phyloP scores from a whole-genome alignment of 2,797 vertebrate genomes.

The Paramormyrops hopkinsi region DNA sequence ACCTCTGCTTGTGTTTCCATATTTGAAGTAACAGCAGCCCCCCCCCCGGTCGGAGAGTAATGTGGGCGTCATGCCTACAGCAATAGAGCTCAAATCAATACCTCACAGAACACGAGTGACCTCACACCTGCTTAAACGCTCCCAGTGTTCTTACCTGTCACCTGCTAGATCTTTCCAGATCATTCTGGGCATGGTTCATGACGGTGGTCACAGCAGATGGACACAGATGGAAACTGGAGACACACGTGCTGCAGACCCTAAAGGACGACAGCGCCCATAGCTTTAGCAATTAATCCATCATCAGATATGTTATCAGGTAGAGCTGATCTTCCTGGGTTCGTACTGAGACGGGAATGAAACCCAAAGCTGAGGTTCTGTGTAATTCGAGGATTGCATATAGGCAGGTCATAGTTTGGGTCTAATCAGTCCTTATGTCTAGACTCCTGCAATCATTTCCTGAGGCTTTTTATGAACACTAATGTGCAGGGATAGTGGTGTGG shows the following conservation, averaged over 20 bases:
- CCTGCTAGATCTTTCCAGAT: not conserved
- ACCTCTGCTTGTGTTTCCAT: not conserved
- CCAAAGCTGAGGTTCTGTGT: not conserved
- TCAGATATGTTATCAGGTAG: not conserved
- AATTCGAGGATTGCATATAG: not conserved
- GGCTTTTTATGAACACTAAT: not conserved
- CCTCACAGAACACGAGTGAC: not conserved
- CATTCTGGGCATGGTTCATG: not conserved
- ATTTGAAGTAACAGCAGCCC: not conserved
- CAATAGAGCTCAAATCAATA: not conserved
- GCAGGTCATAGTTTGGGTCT: not conserved
- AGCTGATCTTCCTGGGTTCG: not conserved
- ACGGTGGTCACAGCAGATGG: not conserved
- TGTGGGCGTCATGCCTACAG: not conserved
- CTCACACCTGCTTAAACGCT: not conserved
- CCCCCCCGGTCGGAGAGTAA: not conserved
- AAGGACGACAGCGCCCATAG: not conserved
- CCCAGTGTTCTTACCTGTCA: not conserved
- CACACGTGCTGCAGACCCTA: not conserved
- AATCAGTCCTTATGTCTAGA: not conserved
- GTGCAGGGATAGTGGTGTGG: not conserved
- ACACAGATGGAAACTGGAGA: not conserved
- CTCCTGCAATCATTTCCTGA: not conserved
- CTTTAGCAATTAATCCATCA: constrained; percentile 37
- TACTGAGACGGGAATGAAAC: not conserved